Evolutionary conservation across 2,888 invertebrate genomes (phyloP).

Genomic region (Diadegma fenestrale): DNA sequence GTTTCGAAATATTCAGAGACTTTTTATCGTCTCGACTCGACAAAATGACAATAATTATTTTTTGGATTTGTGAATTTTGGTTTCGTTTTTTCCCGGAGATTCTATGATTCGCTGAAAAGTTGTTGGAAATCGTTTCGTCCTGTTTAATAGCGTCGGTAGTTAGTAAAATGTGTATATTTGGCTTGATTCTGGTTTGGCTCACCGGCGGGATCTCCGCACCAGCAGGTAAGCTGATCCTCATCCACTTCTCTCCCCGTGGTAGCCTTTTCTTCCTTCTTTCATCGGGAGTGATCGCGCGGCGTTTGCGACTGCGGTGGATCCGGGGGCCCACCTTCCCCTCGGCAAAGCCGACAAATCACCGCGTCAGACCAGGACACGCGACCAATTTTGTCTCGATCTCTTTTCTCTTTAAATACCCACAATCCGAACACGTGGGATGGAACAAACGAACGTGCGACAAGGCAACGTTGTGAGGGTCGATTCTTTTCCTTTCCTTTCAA

Average conservation of each 20-base stretch:
- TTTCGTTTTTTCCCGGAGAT: neutral
- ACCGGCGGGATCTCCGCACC: conserved; percentile 47
- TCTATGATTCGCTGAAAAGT: neutral
- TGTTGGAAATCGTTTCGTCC: neutral
- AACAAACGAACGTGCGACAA: conserved; percentile 44
- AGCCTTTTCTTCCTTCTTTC: conserved; percentile 70
- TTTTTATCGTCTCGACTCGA: neutral
- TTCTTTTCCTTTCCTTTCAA: conserved; percentile 32
- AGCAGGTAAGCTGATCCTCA: conserved; percentile 63
- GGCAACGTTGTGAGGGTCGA: conserved; percentile 44
- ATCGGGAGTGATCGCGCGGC: conserved; percentile 66
- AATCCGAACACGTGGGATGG: conserved; percentile 51
- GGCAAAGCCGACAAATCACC: conserved; percentile 80
- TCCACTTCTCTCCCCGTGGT: conserved; percentile 45
- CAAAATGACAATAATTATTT: neutral
- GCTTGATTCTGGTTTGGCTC: conserved; percentile 15
- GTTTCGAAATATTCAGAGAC: neutral
- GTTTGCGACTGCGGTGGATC: conserved; percentile 63
- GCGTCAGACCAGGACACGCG: conserved; percentile 79
- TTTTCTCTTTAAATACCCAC: conserved; percentile 76
- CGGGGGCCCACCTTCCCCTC: conserved; percentile 59
- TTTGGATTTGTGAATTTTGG: neutral
- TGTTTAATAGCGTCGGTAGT: neutral
- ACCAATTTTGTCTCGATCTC: conserved; percentile 77
- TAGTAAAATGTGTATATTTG: neutral